A percentile compares a stretch with the other conserved stretches of the same genome.
phyloP scores from a whole-genome alignment of 2,113 vertebrate species.

The Rhipidura dahli region DNA sequence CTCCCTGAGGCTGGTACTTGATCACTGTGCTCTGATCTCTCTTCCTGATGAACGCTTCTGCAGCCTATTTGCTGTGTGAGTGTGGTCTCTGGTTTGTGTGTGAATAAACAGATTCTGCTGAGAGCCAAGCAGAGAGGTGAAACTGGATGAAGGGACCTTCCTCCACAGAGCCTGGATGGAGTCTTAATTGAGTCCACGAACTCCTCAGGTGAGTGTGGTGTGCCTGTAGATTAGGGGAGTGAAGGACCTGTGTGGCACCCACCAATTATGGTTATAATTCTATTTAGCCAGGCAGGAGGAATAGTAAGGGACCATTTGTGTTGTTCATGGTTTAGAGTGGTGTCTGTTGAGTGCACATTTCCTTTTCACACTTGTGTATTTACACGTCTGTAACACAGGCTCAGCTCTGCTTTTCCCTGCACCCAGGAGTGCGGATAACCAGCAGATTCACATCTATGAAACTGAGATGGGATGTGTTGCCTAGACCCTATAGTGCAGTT shows the following conservation, averaged over 20 bases:
- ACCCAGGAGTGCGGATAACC: background rate
- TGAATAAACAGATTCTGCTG: background rate
- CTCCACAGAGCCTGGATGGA: background rate
- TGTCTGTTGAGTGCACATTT: background rate
- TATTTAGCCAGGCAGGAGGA: background rate
- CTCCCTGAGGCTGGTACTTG: background rate
- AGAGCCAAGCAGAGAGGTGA: background rate
- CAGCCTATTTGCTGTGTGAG: background rate
- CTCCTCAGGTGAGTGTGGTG: background rate
- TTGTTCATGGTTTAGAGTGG: background rate
- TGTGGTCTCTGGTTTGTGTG: rapidly evolving
- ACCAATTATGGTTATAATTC: background rate
- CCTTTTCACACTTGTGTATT: rapidly evolving
- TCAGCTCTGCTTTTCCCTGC: background rate
- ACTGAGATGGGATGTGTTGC: background rate
- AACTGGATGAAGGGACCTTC: background rate
- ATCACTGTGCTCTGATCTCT: background rate
- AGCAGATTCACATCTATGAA: background rate
- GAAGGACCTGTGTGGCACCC: background rate
- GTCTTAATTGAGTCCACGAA: rapidly evolving
- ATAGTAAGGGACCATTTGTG: background rate
- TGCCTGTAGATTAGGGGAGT: background rate
- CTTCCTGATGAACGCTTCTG: background rate
- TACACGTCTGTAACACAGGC: background rate
- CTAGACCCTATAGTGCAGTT: background rate